phyloP scores from a whole-genome alignment of 1,140 invertebrate species.

The Pseudachorutes palmiensis region DNA sequence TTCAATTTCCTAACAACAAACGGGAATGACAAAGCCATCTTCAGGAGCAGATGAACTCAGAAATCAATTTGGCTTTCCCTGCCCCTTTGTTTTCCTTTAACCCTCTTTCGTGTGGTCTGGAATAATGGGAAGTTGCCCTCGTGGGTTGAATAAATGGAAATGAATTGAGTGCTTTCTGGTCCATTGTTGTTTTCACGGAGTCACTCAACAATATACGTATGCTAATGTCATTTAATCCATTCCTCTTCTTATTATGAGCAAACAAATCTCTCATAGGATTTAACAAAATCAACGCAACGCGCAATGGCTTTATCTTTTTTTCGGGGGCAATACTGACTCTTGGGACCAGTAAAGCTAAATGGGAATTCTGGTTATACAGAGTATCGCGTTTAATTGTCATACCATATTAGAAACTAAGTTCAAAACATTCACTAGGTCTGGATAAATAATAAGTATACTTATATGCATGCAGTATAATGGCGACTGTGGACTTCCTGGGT shows the following conservation, averaged over 20 bases:
- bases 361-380: no score
- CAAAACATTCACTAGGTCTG: no score
- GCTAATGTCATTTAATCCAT: constrained; percentile 10
- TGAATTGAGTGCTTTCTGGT: constrained; percentile 1
- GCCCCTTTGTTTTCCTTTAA: constrained; percentile 5
- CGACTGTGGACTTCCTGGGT: no score
- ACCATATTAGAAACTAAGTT: no score
- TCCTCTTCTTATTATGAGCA: neutral
- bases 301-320: neutral
- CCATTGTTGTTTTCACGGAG: constrained; percentile 12
- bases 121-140: neutral
- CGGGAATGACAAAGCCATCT: neutral
- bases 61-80: neutral
- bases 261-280: no score
- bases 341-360: no score
- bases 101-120: neutral
- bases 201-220: neutral
- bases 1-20: neutral
- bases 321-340: neutral
- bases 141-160: no score
- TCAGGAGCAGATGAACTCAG: neutral
- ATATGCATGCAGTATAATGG: no score
- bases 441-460: no score
- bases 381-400: no score
- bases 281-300: neutral